Evolutionary conservation across 2,888 invertebrate species (phyloP).

Genomic region (Caenorhabditis sp.): DNA sequence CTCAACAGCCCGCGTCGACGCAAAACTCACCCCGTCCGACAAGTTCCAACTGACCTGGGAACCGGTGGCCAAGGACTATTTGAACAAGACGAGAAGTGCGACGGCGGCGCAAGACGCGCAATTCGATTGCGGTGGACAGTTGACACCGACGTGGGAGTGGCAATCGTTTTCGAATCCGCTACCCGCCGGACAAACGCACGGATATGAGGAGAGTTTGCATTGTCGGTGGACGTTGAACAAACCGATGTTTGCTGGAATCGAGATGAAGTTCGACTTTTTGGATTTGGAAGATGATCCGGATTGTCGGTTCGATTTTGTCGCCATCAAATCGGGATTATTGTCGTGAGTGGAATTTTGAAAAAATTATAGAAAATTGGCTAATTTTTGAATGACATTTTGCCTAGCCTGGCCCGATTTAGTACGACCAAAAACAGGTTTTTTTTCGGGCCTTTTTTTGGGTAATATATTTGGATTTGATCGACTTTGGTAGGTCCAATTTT

Average conservation of each 20-base stretch:
- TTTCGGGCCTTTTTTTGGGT: too few species aligned
- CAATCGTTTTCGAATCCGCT: constrained; percentile 44
- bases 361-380: neutral
- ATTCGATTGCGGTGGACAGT: constrained; percentile 54
- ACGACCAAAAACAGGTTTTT: too few species aligned
- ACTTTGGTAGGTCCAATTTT: too few species aligned
- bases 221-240: constrained; percentile 61
- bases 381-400: neutral
- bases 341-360: constrained; percentile 16
- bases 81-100: constrained; percentile 10
- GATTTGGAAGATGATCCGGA: constrained; percentile 73
- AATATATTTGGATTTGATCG: too few species aligned
- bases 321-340: constrained; percentile 7
- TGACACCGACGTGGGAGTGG: constrained; percentile 53
- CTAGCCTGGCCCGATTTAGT: too few species aligned
- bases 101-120: constrained; percentile 9
- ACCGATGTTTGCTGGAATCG: constrained; percentile 56
- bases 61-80: constrained; percentile 17
- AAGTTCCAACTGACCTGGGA: constrained; percentile 34
- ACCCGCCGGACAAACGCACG: constrained; percentile 27
- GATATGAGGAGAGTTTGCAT: constrained; percentile 47
- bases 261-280: constrained; percentile 51
- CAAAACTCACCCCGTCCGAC: constrained; percentile 15
- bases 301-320: constrained; percentile 47
- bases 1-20: constrained; percentile 7